Conservation (phyloP, 2,888 invertebrate genomes). For the Therioaphis trifolii region DNA sequence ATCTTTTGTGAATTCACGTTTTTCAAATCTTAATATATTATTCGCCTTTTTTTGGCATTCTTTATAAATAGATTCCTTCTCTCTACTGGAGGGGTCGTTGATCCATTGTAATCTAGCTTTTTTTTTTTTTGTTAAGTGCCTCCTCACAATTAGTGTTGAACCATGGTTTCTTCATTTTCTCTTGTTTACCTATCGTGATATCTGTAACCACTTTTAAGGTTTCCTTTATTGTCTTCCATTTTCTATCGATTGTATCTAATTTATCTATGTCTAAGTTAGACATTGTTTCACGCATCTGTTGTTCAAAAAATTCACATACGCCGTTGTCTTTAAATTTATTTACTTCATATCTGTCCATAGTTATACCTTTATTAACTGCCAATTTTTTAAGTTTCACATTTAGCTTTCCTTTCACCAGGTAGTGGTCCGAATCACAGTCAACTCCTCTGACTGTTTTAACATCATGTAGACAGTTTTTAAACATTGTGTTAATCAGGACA, state of each 20-base stretch:
- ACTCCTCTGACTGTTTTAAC: not conserved
- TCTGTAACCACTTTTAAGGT: conserved; percentile 16
- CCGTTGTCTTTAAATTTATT: too few species aligned
- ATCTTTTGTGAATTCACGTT: conserved; percentile 31
- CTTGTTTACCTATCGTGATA: conserved; percentile 8
- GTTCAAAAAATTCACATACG: not conserved
- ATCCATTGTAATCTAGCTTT: not conserved
- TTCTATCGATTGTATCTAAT: too few species aligned
- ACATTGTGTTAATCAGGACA: not conserved
- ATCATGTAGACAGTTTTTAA: not conserved
- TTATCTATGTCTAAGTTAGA: not conserved
- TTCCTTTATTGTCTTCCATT: too few species aligned
- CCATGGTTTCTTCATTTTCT: conserved; percentile 21
- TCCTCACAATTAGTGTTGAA: conserved; percentile 15
- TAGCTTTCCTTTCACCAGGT: not conserved
- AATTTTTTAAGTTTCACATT: too few species aligned
- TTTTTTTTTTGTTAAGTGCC: conserved; percentile 18
- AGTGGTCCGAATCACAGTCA: too few species aligned
- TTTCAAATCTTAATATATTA: conserved; percentile 38
- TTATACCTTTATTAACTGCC: too few species aligned
- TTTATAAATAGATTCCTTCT: conserved; percentile 7
- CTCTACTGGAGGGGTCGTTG: conserved; percentile 27
- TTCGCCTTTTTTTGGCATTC: conserved; percentile 32
- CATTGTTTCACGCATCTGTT: not conserved
- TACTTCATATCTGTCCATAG: too few species aligned